phyloP scores from a whole-genome alignment of 1,140 invertebrate species.

The Temnothorax curvispinosus region DNA sequence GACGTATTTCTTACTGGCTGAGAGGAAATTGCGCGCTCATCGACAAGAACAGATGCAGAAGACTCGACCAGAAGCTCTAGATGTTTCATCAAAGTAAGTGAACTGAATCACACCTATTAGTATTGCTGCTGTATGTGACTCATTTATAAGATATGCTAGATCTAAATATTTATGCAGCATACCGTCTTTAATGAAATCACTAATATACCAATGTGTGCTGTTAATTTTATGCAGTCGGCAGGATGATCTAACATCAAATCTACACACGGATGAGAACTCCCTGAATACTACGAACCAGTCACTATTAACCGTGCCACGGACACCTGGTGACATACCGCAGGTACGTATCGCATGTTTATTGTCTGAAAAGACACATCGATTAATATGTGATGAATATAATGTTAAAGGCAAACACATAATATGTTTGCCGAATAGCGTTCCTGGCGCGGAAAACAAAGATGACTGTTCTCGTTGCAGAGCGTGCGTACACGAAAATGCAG shows the following conservation, averaged over 20 bases:
- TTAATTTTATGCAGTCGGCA: conserved; percentile 72
- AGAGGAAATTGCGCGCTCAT: conserved; percentile 93
- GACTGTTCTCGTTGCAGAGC: conserved; percentile 78
- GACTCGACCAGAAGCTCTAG: conserved; percentile 78
- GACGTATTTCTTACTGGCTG: conserved; percentile 98
- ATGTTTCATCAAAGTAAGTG: conserved; percentile 77
- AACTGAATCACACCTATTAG: conserved; percentile 8
- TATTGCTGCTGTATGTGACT: not conserved
- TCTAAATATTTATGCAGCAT: conserved; percentile 39
- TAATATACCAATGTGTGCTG: not conserved
- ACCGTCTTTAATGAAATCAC: conserved; percentile 9
- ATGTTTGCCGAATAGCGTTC: not conserved
- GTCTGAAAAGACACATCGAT: conserved; percentile 22
- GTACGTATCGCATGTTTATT: conserved; percentile 79
- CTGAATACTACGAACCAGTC: conserved; percentile 82
- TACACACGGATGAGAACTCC: conserved; percentile 84
- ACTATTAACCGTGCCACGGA: conserved; percentile 87
- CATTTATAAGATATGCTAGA: not conserved
- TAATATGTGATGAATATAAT: conserved; percentile 25
- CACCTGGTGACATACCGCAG: conserved; percentile 88
- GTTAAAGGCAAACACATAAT: not conserved
- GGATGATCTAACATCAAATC: conserved; percentile 78
- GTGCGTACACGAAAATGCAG: conserved; percentile 92
- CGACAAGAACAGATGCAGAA: conserved; percentile 88
- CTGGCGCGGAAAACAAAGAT: conserved; percentile 17